Conservation (phyloP, 2,797 vertebrate genomes). For the Neomorphus geoffroyi region DNA sequence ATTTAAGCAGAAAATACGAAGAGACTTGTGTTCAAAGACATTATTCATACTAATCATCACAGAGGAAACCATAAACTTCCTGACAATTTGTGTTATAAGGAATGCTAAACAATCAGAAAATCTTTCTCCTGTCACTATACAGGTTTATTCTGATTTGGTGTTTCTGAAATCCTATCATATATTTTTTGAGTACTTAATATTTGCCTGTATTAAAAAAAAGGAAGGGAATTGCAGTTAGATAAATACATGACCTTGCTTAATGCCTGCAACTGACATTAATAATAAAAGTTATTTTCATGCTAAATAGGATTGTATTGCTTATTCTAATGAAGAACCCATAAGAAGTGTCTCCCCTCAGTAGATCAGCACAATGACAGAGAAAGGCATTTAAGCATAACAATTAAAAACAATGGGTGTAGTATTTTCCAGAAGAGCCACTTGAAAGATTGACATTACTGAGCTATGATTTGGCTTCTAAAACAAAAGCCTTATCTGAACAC, state of each 20-base stretch:
- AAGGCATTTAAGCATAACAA: not conserved
- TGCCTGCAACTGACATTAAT: not conserved
- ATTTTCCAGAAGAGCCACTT: not conserved
- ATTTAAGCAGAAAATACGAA: constrained; percentile 1
- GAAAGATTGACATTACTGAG: not conserved
- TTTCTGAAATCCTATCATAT: not conserved
- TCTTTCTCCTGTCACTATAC: not conserved
- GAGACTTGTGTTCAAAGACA: not conserved
- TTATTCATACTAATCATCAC: not conserved
- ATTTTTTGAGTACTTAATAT: not conserved
- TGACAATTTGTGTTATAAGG: not conserved
- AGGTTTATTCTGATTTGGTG: not conserved
- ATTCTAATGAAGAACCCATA: not conserved
- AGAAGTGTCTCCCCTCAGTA: not conserved
- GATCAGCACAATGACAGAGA: not conserved
- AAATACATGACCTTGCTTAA: not conserved
- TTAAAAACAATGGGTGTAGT: not conserved
- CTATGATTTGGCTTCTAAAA: not conserved
- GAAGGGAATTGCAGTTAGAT: not conserved
- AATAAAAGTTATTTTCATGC: not conserved
- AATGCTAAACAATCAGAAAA: not conserved
- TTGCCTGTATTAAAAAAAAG: not conserved
- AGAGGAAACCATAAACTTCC: not conserved
- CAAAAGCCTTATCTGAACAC: not conserved
- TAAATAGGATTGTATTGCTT: not conserved